These are phyloP conservation scores for Calameuta filiformis DNA, from an alignment of 2,888 invertebrate species.

Conservation along the genomic window DNA sequence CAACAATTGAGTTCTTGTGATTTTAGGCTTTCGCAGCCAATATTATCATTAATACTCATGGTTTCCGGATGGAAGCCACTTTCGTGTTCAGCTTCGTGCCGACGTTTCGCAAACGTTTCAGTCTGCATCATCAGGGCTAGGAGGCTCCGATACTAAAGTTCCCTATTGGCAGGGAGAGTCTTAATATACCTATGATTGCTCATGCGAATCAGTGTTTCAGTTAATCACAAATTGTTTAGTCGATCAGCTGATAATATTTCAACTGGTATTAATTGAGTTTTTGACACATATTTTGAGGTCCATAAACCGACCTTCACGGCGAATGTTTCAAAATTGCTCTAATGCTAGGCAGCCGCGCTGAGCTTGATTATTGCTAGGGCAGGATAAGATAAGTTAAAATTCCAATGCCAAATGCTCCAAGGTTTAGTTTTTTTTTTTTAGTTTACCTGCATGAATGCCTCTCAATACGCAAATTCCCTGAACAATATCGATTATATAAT, in stretches of 20 bases:
- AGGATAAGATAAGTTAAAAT: neutral
- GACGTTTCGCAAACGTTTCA: no score
- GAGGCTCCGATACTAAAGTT: no score
- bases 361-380: neutral
- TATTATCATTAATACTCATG: no score
- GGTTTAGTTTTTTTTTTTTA: neutral
- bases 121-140: no score
- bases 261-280: neutral
- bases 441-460: neutral
- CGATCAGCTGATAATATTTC: no score
- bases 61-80: no score
- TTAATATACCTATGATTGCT: no score
- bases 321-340: neutral
- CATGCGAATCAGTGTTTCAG: no score
- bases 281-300: neutral
- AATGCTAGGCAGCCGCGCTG: neutral
- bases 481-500: neutral
- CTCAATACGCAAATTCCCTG: neutral
- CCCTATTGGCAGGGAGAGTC: no score
- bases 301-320: neutral
- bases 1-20: neutral
- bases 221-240: no score
- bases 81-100: no score
- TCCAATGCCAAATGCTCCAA: neutral
- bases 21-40: no score